These are phyloP conservation scores for Pseudococcus viburni DNA, from an alignment of 2,888 invertebrate genomes.

Conservation along the genomic window DNA sequence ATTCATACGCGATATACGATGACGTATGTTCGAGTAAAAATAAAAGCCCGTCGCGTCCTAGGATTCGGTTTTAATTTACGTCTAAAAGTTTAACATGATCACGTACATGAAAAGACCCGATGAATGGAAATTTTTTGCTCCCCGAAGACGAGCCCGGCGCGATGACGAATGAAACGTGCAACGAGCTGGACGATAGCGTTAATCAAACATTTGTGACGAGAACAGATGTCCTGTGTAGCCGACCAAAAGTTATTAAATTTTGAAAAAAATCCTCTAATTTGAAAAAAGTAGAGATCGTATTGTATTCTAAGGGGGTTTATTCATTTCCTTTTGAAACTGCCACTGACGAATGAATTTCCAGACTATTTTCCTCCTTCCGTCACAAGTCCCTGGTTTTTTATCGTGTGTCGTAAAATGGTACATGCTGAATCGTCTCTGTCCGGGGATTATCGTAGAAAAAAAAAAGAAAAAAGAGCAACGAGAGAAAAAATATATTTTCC, in stretches of 20 bases:
- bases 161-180: neutral
- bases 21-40: slow-evolving; percentile 2
- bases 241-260: neutral
- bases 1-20: neutral
- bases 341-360: neutral
- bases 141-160: too few species aligned
- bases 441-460: neutral
- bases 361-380: neutral
- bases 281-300: neutral
- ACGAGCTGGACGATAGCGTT: neutral
- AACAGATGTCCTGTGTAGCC: neutral
- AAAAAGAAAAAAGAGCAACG: neutral
- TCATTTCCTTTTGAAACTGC: neutral
- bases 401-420: neutral
- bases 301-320: neutral
- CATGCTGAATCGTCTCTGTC: neutral
- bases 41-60: neutral
- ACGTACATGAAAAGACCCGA: too few species aligned
- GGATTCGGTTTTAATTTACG: slow-evolving; percentile 2
- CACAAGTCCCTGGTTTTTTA: neutral
- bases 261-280: neutral
- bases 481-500: too few species aligned
- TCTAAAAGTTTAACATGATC: neutral
- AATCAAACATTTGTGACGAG: neutral
- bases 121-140: neutral